A percentile compares a stretch with the other conserved stretches of the same genome.
phyloP scores from a whole-genome alignment of 2,113 vertebrate species.

The Oreochromis tanganicae region DNA sequence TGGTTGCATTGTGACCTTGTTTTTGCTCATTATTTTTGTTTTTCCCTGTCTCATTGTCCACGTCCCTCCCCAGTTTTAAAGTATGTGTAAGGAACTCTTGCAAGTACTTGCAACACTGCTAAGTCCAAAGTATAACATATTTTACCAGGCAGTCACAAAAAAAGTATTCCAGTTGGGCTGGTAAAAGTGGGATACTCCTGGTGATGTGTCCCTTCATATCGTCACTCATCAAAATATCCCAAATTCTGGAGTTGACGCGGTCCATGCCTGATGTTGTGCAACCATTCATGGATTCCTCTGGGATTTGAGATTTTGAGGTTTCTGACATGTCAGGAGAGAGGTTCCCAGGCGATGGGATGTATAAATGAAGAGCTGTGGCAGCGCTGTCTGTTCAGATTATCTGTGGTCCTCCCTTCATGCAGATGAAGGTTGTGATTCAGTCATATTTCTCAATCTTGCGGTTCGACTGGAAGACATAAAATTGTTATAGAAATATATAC shows the following conservation, averaged over 20 bases:
- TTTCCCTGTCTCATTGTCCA: not conserved
- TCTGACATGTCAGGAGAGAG: slow-evolving; percentile 22
- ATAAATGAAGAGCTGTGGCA: slow-evolving; percentile 51
- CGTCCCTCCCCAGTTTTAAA: not conserved
- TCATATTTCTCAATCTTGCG: not conserved
- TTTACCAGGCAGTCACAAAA: not conserved
- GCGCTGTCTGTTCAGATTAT: slow-evolving; percentile 41
- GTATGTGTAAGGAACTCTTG: not conserved
- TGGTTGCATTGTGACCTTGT: not conserved
- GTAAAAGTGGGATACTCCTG: not conserved
- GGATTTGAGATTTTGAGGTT: not conserved
- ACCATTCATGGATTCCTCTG: not conserved
- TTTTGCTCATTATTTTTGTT: slow-evolving; percentile 40
- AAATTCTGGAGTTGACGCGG: not conserved
- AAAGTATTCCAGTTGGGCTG: not conserved
- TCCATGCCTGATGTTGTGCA: not conserved
- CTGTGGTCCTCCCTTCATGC: not conserved
- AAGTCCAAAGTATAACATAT: not conserved
- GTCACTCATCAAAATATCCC: not conserved
- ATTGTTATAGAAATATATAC: not conserved
- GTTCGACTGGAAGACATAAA: not conserved
- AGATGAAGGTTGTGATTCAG: slow-evolving; percentile 20
- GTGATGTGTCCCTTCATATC: not conserved
- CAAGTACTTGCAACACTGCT: slow-evolving; percentile 18
- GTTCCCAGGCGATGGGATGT: slow-evolving; percentile 9